Evolutionary conservation across 1,140 invertebrate genomes (phyloP).

Genomic region (Drosophila burlai): DNA sequence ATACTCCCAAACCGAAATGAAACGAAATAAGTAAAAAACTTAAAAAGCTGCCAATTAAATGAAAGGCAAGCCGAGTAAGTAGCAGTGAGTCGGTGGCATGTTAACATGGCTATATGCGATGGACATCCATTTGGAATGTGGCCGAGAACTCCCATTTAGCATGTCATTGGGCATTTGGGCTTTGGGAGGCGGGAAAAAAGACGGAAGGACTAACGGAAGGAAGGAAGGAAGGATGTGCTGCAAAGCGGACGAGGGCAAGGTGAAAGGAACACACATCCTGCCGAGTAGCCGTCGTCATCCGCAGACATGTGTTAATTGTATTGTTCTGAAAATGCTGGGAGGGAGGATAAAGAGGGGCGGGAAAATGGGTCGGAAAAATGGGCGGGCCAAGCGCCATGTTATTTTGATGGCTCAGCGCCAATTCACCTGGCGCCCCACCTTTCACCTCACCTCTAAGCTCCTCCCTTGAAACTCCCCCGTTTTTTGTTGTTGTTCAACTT

Average conservation of each 20-base stretch:
- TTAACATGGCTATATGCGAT: slow-evolving; percentile 17
- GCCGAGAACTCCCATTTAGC: slow-evolving; percentile 13
- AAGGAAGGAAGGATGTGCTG: slow-evolving; percentile 26
- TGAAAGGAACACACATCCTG: slow-evolving; percentile 29
- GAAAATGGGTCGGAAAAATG: slow-evolving; percentile 1
- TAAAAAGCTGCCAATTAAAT: slow-evolving; percentile 18
- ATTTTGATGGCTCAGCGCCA: slow-evolving; percentile 35
- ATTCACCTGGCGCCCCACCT: slow-evolving; percentile 27
- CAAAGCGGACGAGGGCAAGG: slow-evolving; percentile 14
- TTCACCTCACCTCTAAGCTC: background rate
- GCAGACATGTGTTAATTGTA: slow-evolving; percentile 69
- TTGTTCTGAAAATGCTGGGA: slow-evolving; percentile 27
- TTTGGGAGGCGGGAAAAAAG: background rate
- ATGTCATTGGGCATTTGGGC: slow-evolving; percentile 4
- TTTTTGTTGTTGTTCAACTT: slow-evolving; percentile 27
- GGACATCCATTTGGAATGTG: slow-evolving; percentile 22
- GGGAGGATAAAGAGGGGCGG: background rate
- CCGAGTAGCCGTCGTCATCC: slow-evolving; percentile 57
- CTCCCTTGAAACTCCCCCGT: background rate
- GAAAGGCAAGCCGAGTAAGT: slow-evolving; percentile 19
- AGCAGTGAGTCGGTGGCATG: slow-evolving; percentile 17
- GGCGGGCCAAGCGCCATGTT: slow-evolving; percentile 19
- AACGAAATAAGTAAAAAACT: slow-evolving; percentile 13
- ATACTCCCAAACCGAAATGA: slow-evolving; percentile 8
- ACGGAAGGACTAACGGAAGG: slow-evolving; percentile 9